These are phyloP conservation scores for Mirounga angustirostris DNA, from an alignment of 2,113 vertebrate species.

Conservation along the genomic window DNA sequence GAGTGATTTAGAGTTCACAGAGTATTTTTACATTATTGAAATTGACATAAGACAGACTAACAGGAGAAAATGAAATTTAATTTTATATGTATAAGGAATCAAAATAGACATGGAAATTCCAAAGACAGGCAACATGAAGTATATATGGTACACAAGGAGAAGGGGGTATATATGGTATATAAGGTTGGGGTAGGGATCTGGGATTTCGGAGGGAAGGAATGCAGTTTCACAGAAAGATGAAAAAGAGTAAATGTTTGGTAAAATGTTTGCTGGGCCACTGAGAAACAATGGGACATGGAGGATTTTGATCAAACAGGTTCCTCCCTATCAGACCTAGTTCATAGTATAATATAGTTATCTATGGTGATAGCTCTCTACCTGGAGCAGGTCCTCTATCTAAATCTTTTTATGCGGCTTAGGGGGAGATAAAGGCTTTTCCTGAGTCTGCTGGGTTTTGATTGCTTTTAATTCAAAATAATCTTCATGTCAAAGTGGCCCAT, in stretches of 20 bases:
- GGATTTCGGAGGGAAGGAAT: neutral
- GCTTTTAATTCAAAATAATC: neutral
- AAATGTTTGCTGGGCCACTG: neutral
- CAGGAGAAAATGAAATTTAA: neutral
- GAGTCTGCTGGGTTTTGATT: neutral
- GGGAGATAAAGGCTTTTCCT: neutral
- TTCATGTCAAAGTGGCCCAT: neutral
- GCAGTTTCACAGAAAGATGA: neutral
- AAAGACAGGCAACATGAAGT: neutral
- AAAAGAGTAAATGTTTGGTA: neutral
- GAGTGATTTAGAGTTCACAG: neutral
- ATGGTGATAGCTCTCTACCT: neutral
- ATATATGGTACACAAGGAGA: neutral
- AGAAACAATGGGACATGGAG: neutral
- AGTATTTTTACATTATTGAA: neutral
- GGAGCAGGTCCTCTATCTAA: neutral
- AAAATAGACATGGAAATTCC: neutral
- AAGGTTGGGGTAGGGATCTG: neutral
- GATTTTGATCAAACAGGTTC: neutral
- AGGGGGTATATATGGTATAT: neutral
- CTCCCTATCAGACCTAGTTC: neutral
- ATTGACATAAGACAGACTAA: neutral
- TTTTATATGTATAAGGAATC: neutral
- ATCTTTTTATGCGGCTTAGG: neutral
- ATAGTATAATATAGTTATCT: neutral